Evolutionary conservation across 2,113 vertebrate species (phyloP), one percentile per base, ranked within the genome.

Genomic region (Scalopus aquaticus): DNA sequence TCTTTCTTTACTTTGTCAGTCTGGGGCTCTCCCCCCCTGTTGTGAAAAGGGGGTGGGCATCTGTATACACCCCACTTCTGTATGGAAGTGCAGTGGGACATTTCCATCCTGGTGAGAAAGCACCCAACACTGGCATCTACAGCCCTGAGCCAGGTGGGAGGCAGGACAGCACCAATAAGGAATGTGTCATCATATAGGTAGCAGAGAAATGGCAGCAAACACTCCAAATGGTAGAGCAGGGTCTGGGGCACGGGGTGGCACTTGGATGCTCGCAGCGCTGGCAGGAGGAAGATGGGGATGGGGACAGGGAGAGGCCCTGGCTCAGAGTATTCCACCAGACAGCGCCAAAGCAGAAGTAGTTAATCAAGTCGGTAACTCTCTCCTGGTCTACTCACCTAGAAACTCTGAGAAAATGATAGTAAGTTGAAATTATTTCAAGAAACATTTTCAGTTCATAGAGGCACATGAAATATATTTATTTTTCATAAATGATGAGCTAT

Each of bases 381-480:
- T 80, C 32, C 44, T 6, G 90, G 32, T 15, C 19, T 2, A 46
- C 35, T 69, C 30, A 91, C 24, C 74, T 93, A 94, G 49, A 78
- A 85, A 51, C 39, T 82, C 3, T 17, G 39, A n/a, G 37, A 77
- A 87, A 70, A 72, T 90, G n/a, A n/a, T 51, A 28, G 49, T 49
- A 67, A 77, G 8, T 92, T 84, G 65, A 19, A 56, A 46, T 67
- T 84, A 92, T 80, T 92, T 74, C 26, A 79, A 88, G 84, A 72
- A 64, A 64, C 51, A n/a, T 74, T 49, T 44, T 7, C 12, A 44
- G 37, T 7, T 91, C 44, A 81, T 17, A 91, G 78, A 54, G 20
- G 13, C 9, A 28, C 32, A 85, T 81, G 51, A 60, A 58, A 35
- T 72, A 2, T 35, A 42, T 58, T 19, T 88, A 42, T 73, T 77